Percentiles rank a stretch among this genome's conserved stretches.
These are phyloP conservation scores for Corticium candelabrum DNA, from an alignment of 37 sponge, comb jelly and placozoan genomes.

Conservation along the genomic window DNA sequence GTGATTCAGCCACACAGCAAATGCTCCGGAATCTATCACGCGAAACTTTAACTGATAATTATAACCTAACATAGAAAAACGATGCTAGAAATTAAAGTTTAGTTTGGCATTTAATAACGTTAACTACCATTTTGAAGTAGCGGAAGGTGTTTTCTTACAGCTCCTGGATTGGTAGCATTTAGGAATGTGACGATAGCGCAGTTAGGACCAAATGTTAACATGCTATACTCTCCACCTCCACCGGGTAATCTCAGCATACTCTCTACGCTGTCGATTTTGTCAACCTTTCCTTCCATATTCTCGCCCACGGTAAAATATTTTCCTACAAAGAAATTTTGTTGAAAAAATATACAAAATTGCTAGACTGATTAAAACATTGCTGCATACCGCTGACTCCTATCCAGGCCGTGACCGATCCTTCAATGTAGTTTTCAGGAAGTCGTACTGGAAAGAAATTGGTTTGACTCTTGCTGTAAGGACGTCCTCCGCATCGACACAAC, in stretches of 20 bases:
- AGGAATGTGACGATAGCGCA: not conserved
- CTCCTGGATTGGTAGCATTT: not conserved
- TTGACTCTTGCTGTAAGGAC: not conserved
- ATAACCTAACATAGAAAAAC: too few relatives aligned
- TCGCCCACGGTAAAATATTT: too few relatives aligned
- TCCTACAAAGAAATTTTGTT: too few relatives aligned
- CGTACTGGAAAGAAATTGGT: not conserved
- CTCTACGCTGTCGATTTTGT: not conserved
- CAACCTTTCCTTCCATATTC: not conserved
- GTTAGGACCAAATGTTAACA: not conserved
- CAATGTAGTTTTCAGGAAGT: not conserved
- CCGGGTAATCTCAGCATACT: not conserved
- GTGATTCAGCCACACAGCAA: not conserved
- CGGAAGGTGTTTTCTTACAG: too few relatives aligned
- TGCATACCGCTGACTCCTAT: not conserved
- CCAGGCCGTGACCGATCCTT: not conserved
- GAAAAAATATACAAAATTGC: too few relatives aligned
- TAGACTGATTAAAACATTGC: too few relatives aligned
- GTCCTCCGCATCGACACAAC: too few relatives aligned
- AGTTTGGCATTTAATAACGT: too few relatives aligned
- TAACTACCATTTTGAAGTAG: too few relatives aligned
- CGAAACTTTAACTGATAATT: not conserved
- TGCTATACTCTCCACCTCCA: not conserved
- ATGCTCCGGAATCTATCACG: not conserved
- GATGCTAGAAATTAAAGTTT: too few relatives aligned